Conservation (phyloP, 1,140 invertebrate species). For the Drosophila bocqueti region DNA sequence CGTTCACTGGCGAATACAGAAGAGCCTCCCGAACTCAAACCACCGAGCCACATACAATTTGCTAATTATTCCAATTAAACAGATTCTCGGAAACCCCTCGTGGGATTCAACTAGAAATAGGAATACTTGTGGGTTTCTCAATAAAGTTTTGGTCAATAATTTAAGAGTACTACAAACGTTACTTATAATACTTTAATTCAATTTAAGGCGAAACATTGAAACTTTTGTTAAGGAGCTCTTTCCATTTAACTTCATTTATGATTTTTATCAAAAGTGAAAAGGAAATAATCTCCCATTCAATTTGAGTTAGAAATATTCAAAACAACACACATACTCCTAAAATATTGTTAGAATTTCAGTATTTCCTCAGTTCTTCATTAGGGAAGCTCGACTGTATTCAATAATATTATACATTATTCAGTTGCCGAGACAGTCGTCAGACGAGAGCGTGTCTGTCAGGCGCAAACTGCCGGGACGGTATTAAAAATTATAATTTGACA, state of each 20-base stretch:
- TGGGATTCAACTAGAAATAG: neutral
- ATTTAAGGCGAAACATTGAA: too few species aligned
- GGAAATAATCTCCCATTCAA: neutral
- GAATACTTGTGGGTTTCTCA: too few species aligned
- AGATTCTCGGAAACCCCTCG: neutral
- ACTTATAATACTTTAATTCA: too few species aligned
- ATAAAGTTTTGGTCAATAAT: too few species aligned
- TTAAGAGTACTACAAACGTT: too few species aligned
- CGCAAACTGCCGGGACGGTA: slow-evolving; percentile 20
- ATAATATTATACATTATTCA: slow-evolving; percentile 40
- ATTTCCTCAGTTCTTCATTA: neutral
- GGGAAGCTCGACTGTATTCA: slow-evolving; percentile 15
- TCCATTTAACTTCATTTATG: neutral
- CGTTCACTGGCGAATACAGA: neutral
- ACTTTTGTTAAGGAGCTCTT: too few species aligned
- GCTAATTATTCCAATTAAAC: neutral
- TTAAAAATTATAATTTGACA: slow-evolving; percentile 75
- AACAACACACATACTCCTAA: too few species aligned
- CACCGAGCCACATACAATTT: neutral
- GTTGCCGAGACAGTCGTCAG: slow-evolving; percentile 61
- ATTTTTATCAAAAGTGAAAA: neutral
- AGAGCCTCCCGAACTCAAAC: neutral
- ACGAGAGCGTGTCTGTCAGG: slow-evolving; percentile 21
- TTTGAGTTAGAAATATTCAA: neutral
- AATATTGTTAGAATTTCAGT: neutral